These are phyloP conservation scores for Rhinolophus sinicus DNA, from an alignment of 2,113 vertebrate genomes.

Conservation along the genomic window DNA sequence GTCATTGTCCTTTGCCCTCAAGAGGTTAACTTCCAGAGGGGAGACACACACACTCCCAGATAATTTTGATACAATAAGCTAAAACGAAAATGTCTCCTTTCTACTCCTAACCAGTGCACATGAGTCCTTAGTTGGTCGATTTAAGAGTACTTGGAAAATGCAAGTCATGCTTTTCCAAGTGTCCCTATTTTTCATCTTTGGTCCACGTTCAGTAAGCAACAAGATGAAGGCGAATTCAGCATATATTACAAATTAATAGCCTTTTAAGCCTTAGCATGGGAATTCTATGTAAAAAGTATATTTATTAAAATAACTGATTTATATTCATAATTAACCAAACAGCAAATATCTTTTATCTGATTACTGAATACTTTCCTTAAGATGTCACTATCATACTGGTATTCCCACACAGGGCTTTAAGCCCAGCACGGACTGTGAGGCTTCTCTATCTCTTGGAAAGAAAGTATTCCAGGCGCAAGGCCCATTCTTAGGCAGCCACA, in stretches of 20 bases:
- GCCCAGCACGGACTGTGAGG: neutral
- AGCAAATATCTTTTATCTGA: neutral
- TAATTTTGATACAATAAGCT: neutral
- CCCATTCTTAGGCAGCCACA: neutral
- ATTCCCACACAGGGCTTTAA: neutral
- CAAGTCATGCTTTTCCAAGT: neutral
- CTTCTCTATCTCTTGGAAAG: neutral
- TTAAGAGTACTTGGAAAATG: neutral
- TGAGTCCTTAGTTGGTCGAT: neutral
- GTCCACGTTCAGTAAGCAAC: neutral
- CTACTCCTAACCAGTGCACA: neutral
- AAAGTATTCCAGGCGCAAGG: neutral
- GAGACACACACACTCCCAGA: neutral
- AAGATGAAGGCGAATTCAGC: neutral
- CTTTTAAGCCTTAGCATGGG: neutral
- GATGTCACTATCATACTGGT: neutral
- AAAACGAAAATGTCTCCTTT: neutral
- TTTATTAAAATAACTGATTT: neutral
- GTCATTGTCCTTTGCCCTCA: neutral
- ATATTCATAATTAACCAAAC: neutral
- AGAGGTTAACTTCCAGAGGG: neutral
- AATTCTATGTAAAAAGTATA: neutral
- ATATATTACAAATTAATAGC: neutral
- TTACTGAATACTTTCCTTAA: neutral
- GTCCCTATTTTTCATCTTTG: neutral